Base-by-base conservation (phyloP, 2,113 vertebrate species). In the Piaya cayana region DNA sequence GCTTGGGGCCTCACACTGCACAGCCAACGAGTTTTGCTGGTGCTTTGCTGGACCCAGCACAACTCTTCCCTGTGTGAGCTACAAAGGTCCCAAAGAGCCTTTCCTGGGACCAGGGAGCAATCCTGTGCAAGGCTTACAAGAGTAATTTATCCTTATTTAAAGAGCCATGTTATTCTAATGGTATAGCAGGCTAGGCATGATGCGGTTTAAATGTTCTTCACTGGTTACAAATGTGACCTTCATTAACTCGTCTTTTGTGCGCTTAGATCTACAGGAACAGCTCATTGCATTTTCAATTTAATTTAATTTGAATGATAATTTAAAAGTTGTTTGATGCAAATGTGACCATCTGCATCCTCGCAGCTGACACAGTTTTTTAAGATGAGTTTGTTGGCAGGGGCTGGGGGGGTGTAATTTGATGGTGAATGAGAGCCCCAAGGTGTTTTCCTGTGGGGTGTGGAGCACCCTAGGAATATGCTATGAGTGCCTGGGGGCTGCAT, bases 301-400 rank as follows among this genome's bases (percentile, higher is more conserved):
- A 98, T 98, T 95, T 95, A 94, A 77, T 96, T 96, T 97, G 97
- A 98, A 98, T 98, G 97, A 98, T 97, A 97, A 97, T 89, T 96
- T 97, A 96, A 97, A 96, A 93, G 96, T 95, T 95, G 94, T 90
- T 93, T 95, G 97, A 98, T 96, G 96, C 96, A 97, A 96, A 96
- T 80, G 60, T 45, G 43, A 94, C 97, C 97, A 97, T 98, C 97
- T 98, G 98, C 87, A 96, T 84, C 74, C 95, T 72, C 16, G n/a
- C 97, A 95, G 97, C 97, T 93, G 95, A 97, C 83, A 96, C 67
- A 81, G 64, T 78, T 96, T 81, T 96, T 71, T 81, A 96, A 95
- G 93, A 93, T 72, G 70, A 96, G 93, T 79, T 94, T 95, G 75
- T 88, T 25, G 11, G 92, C 34, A 52, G 67, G 43, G 67, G 6